Conservation (phyloP, 1,140 invertebrate genomes). For the Liolophura sinensis region DNA sequence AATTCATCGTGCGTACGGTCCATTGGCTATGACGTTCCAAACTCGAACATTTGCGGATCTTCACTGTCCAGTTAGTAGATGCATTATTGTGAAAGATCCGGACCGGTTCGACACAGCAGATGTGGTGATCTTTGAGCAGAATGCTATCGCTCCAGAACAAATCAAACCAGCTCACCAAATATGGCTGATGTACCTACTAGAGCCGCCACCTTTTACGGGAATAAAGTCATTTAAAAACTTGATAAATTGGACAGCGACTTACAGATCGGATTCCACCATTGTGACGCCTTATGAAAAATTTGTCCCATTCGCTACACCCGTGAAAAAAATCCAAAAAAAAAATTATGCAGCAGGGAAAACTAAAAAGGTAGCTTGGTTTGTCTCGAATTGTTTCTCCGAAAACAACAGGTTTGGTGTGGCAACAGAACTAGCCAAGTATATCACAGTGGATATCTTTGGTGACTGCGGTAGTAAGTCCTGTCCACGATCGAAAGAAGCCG, state of each 20-base stretch:
- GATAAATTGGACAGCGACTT: slow-evolving; percentile 89
- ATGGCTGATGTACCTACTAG: slow-evolving; percentile 25
- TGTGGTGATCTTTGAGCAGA: slow-evolving; percentile 1
- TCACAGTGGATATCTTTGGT: slow-evolving; percentile 70
- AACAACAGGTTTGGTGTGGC: slow-evolving; percentile 65
- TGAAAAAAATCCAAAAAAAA: neutral
- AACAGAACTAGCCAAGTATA: slow-evolving; percentile 60
- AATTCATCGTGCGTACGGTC: neutral
- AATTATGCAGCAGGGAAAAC: slow-evolving; percentile 19
- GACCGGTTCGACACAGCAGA: neutral
- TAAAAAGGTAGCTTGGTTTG: slow-evolving; percentile 65
- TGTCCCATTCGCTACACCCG: slow-evolving; percentile 45
- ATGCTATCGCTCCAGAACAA: neutral
- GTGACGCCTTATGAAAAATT: slow-evolving; percentile 89
- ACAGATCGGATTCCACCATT: slow-evolving; percentile 88
- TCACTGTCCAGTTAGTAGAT: slow-evolving; percentile 2
- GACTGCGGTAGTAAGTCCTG: slow-evolving; percentile 57
- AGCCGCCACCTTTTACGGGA: slow-evolving; percentile 13
- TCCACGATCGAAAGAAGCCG: slow-evolving; percentile 5
- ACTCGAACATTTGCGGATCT: slow-evolving; percentile 1
- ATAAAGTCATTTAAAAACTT: slow-evolving; percentile 10
- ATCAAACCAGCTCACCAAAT: neutral
- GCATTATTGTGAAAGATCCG: neutral
- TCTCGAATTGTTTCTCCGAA: slow-evolving; percentile 66
- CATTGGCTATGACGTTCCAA: neutral